Conservation (phyloP, 2,113 vertebrate genomes). For the Cyphomyrus discorhynchus region DNA sequence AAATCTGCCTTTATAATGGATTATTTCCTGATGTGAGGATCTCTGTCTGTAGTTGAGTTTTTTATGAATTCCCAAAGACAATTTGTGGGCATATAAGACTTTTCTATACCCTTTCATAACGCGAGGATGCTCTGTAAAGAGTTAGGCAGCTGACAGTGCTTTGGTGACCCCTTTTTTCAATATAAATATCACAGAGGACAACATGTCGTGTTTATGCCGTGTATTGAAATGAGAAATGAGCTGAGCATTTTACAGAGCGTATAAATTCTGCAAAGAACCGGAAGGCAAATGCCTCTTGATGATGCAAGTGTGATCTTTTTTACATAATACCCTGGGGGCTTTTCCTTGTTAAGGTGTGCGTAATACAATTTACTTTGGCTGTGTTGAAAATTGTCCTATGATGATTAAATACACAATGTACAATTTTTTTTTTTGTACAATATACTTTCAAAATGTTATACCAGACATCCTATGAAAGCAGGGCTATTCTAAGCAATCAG, state of each 20-base stretch:
- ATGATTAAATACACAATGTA: background rate
- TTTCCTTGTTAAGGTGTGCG: background rate
- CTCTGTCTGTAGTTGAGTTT: background rate
- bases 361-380: slow-evolving; percentile 1
- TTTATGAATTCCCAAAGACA: background rate
- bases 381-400: background rate
- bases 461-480: background rate
- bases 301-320: background rate
- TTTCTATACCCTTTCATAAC: background rate
- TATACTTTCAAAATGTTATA: background rate
- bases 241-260: background rate
- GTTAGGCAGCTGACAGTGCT: background rate
- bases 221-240: background rate
- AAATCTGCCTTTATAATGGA: background rate
- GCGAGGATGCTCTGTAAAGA: background rate
- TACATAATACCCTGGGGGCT: background rate
- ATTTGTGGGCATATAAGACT: background rate
- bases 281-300: slow-evolving; percentile 3
- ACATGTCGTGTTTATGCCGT: background rate
- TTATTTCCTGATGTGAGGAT: background rate
- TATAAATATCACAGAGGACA: background rate
- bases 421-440: background rate
- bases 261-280: background rate
- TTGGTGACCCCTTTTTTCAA: background rate
- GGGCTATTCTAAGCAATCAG: background rate